These are phyloP conservation scores for Aradophagus sp. DNA, from an alignment of 1,140 invertebrate species.

Conservation along the genomic window DNA sequence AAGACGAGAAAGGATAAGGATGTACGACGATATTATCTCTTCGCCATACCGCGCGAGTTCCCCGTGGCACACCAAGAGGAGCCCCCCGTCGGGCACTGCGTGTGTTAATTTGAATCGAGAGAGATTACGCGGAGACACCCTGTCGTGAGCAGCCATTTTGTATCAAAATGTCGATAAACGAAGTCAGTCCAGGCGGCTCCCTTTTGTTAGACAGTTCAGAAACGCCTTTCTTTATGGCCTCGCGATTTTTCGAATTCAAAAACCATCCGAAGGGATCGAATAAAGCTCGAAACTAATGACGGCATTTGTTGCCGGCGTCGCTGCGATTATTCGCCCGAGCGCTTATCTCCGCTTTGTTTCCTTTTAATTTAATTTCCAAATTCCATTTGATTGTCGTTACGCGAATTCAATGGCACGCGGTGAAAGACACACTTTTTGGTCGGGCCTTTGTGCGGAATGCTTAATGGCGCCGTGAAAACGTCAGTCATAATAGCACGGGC, in stretches of 20 bases:
- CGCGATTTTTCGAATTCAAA: conserved; percentile 9
- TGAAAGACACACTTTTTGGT: conserved; percentile 27
- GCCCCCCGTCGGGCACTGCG: conserved; percentile 69
- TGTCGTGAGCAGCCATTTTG: conserved; percentile 74
- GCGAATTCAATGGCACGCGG: too few relatives aligned
- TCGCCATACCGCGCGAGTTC: conserved; percentile 60
- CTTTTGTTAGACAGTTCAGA: conserved; percentile 47
- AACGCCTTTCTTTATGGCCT: conserved; percentile 24
- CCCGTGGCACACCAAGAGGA: conserved; percentile 57
- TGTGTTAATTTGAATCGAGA: conserved; percentile 76
- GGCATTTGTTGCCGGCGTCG: too few relatives aligned
- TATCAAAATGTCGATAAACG: conserved; percentile 76
- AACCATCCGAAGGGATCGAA: conserved; percentile 3
- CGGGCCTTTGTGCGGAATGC: conserved; percentile 22
- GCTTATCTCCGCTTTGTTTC: too few relatives aligned
- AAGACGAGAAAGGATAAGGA: conserved; percentile 56
- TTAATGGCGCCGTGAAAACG: conserved; percentile 65
- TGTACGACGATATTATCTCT: conserved; percentile 62
- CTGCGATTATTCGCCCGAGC: too few relatives aligned
- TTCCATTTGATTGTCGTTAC: too few relatives aligned
- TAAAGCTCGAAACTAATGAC: too few relatives aligned
- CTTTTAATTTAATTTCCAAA: too few relatives aligned
- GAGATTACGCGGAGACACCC: conserved; percentile 74
- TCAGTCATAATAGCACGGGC: conserved; percentile 72
- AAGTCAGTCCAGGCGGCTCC: conserved; percentile 60